Conservation (phyloP, 2,888 invertebrate genomes). For the Bibio marci region DNA sequence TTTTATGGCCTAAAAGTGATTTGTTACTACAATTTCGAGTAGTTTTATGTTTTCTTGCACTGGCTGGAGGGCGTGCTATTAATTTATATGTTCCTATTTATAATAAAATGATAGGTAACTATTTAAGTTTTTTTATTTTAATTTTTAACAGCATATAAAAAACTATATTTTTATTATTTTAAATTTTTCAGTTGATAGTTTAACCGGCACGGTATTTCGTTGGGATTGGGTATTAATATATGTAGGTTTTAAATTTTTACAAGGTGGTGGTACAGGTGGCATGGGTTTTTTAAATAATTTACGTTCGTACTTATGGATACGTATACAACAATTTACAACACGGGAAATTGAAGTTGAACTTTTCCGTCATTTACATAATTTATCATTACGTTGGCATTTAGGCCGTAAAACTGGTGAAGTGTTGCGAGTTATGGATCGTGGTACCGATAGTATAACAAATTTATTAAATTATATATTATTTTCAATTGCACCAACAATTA, state of each 20-base stretch:
- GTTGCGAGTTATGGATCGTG: conserved; percentile 88
- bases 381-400: conserved; percentile 91
- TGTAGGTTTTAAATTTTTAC: conserved; percentile 77
- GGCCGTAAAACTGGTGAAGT: conserved; percentile 94
- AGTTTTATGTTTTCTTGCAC: conserved; percentile 56
- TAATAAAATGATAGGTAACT: conserved; percentile 75
- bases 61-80: conserved; percentile 64
- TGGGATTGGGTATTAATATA: conserved; percentile 85
- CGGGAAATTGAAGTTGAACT: conserved; percentile 77
- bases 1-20: conserved; percentile 85
- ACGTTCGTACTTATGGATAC: conserved; percentile 85
- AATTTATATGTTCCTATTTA: conserved; percentile 89
- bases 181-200: conserved; percentile 52
- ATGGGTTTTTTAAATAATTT: conserved; percentile 89
- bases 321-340: conserved; percentile 89
- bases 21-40: conserved; percentile 62
- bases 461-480: conserved; percentile 83
- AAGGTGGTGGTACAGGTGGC: conserved; percentile 84
- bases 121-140: neutral
- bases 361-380: conserved; percentile 71
- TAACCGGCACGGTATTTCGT: conserved; percentile 47
- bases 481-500: conserved; percentile 80
- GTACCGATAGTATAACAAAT: conserved; percentile 91
- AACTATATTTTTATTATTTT: conserved; percentile 3
- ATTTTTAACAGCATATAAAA: neutral